Conservation (phyloP, 2,113 vertebrate genomes). For the Passerina amoena region DNA sequence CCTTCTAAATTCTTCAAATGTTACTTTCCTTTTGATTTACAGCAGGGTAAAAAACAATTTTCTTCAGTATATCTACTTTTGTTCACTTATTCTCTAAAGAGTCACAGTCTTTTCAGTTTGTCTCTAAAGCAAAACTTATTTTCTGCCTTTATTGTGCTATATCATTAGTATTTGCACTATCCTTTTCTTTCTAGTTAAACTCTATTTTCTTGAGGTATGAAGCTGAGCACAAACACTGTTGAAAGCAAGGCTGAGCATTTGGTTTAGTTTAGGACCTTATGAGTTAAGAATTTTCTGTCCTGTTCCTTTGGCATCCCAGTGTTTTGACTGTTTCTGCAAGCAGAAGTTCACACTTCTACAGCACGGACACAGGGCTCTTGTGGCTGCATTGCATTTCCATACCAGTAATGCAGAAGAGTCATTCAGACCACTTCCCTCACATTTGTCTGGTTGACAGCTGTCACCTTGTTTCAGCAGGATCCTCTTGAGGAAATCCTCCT, state of each 20-base stretch:
- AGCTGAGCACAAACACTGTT: not conserved
- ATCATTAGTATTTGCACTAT: not conserved
- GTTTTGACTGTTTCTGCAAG: not conserved
- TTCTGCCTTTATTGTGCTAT: not conserved
- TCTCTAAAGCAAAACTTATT: not conserved
- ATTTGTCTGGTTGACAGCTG: not conserved
- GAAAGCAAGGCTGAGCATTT: not conserved
- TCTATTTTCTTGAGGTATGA: not conserved
- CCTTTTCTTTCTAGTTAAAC: not conserved
- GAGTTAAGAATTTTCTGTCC: not conserved
- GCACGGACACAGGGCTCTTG: fast-evolving
- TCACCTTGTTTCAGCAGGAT: not conserved
- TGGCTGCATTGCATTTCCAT: not conserved
- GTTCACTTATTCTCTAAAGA: not conserved
- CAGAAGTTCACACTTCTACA: not conserved
- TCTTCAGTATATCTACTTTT: not conserved
- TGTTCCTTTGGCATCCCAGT: not conserved
- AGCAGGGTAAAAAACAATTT: not conserved
- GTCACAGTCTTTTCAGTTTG: not conserved
- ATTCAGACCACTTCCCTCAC: not conserved
- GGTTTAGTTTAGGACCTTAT: not conserved
- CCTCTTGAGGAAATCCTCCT: not conserved
- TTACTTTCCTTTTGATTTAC: not conserved
- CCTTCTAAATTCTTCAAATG: not conserved
- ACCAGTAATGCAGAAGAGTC: not conserved